Conservation (phyloP, 2,113 vertebrate genomes). For the Actenoides hombroni region DNA sequence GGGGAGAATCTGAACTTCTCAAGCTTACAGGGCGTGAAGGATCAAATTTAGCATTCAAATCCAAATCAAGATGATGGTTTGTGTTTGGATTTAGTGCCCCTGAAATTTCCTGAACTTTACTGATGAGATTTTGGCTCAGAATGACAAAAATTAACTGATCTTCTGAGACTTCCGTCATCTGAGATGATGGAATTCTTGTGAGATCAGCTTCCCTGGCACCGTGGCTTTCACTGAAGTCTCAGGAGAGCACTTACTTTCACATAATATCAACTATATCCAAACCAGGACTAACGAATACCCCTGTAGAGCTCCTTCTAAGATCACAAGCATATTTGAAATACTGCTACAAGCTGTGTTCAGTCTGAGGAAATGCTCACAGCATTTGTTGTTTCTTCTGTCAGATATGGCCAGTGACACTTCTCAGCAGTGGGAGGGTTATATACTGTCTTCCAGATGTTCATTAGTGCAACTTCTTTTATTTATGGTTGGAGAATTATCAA, state of each 20-base stretch:
- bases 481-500: conserved; percentile 8
- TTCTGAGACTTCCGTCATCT: conserved; percentile 58
- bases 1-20: not conserved
- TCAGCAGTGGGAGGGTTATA: not conserved
- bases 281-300: not conserved
- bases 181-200: conserved; percentile 65
- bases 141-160: conserved; percentile 55
- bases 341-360: conserved; percentile 33
- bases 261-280: conserved; percentile 50
- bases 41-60: not conserved
- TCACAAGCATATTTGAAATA: conserved; percentile 37
- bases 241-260: conserved; percentile 48
- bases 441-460: conserved; percentile 44
- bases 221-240: conserved; percentile 44
- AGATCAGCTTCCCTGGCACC: conserved; percentile 58
- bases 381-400: conserved; percentile 36
- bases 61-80: not conserved
- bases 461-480: conserved; percentile 26
- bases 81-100: conserved; percentile 13
- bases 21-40: not conserved
- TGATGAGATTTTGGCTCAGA: conserved; percentile 44
- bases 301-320: conserved; percentile 4
- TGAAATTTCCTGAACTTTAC: conserved; percentile 42
- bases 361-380: not conserved
- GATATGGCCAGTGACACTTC: not conserved